phyloP scores from a whole-genome alignment of 2,888 invertebrate genomes.

The Isotomurus palustris region DNA sequence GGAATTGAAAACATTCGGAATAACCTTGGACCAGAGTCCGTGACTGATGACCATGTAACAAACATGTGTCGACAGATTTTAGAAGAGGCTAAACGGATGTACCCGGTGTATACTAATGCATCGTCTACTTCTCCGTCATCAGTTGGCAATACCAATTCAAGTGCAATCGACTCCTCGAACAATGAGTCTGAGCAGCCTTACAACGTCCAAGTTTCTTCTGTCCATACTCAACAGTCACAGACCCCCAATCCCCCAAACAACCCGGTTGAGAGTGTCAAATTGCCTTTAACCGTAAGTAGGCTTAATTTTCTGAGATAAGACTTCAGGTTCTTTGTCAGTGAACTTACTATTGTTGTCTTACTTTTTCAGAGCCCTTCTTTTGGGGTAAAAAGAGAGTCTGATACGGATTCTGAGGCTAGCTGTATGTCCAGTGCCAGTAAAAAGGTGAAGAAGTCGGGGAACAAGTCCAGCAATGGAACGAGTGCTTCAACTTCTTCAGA shows the following conservation, averaged over 20 bases:
- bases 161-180: constrained; percentile 44
- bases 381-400: constrained; percentile 62
- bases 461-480: constrained; percentile 29
- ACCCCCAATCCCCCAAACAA: constrained; percentile 11
- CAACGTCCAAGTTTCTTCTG: constrained; percentile 32
- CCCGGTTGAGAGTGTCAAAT: constrained; percentile 38
- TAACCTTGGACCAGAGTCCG: constrained; percentile 69
- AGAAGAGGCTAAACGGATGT: constrained; percentile 71
- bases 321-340: too few relatives aligned
- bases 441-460: constrained; percentile 45
- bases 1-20: constrained; percentile 70
- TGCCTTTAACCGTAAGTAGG: constrained; percentile 41
- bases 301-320: too few relatives aligned
- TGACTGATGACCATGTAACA: constrained; percentile 66
- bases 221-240: constrained; percentile 11
- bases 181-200: constrained; percentile 30
- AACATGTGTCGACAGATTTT: constrained; percentile 72
- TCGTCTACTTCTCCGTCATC: constrained; percentile 39
- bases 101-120: constrained; percentile 51
- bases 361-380: constrained; percentile 56
- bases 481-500: neutral
- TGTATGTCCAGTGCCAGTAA: constrained; percentile 47
- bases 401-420: constrained; percentile 61
- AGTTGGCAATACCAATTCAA: constrained; percentile 11
- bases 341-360: neutral